These are phyloP conservation scores for Melieria picta DNA, from an alignment of 2,888 invertebrate species.

Conservation along the genomic window DNA sequence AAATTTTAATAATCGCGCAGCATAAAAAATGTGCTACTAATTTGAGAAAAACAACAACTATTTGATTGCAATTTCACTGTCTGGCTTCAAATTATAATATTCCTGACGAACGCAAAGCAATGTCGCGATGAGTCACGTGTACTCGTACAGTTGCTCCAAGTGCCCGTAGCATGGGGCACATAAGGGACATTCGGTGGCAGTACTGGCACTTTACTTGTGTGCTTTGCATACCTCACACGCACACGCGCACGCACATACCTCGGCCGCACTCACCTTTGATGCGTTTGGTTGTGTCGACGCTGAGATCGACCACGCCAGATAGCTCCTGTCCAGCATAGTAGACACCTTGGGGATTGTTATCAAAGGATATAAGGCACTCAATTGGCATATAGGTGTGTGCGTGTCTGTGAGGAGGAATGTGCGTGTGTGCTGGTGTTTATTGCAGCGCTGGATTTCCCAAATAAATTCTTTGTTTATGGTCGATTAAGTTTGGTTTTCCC, in stretches of 20 bases:
- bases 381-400: constrained; percentile 59
- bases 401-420: constrained; percentile 1
- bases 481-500: not conserved
- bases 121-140: no score
- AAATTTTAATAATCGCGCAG: no score
- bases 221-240: no score
- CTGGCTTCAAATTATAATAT: no score
- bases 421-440: constrained; percentile 24
- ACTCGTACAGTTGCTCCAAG: no score
- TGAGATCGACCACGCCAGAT: constrained; percentile 65
- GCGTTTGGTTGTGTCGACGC: constrained; percentile 64
- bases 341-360: constrained; percentile 66
- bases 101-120: no score
- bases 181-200: no score
- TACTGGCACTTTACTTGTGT: no score
- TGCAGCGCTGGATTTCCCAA: not conserved
- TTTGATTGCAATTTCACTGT: no score
- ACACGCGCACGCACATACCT: not conserved
- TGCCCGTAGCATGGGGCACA: no score
- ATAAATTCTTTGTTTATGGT: constrained; percentile 18
- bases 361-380: constrained; percentile 67
- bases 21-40: no score
- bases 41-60: no score
- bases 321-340: constrained; percentile 66
- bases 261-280: constrained; percentile 59